A percentile compares a stretch with the other conserved stretches of the same genome.
These are phyloP conservation scores for Prolemur simus DNA, from an alignment of 2,113 vertebrate species.

Conservation along the genomic window DNA sequence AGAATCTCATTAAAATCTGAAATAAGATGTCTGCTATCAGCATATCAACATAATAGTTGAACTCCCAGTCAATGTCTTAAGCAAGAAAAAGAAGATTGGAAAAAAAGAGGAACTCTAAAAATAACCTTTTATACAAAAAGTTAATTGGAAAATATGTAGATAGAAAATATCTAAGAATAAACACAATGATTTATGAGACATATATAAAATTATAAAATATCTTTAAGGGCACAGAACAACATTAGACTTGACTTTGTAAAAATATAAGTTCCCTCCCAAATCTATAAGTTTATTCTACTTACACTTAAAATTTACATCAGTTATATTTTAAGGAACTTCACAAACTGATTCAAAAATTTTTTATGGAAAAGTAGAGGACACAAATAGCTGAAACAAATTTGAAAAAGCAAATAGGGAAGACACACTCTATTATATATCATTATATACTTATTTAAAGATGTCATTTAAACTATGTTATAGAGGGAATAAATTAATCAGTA, in stretches of 20 bases:
- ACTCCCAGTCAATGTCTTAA: background rate
- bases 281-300: constrained; percentile 4
- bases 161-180: constrained; percentile 1
- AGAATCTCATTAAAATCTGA: constrained; percentile 21
- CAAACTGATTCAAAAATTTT: background rate
- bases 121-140: background rate
- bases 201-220: background rate
- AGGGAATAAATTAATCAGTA: background rate
- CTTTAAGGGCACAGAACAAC: constrained; percentile 20
- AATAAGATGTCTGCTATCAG: background rate
- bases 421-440: background rate
- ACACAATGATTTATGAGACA: background rate
- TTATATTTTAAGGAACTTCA: constrained; percentile 23
- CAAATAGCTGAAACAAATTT: background rate
- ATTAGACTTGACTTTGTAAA: background rate
- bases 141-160: background rate
- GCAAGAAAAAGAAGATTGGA: constrained; percentile 15
- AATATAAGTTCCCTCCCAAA: background rate
- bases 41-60: background rate
- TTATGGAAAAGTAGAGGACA: background rate
- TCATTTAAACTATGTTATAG: constrained; percentile 20
- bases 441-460: background rate
- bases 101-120: background rate
- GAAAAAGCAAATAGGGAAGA: background rate
- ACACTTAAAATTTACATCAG: background rate